A percentile compares a stretch with the other conserved stretches of the same genome.
Evolutionary conservation across 1,140 invertebrate genomes (phyloP).

Genomic region (Drosophila persimilis): DNA sequence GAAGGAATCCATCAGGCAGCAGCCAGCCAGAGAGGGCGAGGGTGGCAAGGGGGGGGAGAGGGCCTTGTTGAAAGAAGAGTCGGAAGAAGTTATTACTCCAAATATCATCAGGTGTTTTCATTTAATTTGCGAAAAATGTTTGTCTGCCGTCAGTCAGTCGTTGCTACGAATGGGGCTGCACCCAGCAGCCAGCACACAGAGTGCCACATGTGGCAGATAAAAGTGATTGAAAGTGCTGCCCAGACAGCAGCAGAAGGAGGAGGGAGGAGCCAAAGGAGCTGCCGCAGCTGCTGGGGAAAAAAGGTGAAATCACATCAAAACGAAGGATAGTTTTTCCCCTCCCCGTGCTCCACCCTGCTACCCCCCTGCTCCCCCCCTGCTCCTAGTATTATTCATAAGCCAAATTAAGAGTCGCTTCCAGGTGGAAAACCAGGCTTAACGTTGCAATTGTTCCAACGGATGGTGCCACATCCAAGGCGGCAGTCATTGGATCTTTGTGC

Average conservation of each 20-base stretch:
- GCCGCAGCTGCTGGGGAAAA: too few species aligned
- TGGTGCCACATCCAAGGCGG: neutral
- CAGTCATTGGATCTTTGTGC: neutral
- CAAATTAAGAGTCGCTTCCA: neutral
- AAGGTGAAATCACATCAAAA: too few species aligned
- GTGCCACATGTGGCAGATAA: conserved; percentile 7
- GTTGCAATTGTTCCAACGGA: conserved; percentile 21
- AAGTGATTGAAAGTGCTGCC: conserved; percentile 38
- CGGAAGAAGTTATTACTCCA: conserved; percentile 33
- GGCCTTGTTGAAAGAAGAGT: neutral
- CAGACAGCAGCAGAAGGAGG: neutral
- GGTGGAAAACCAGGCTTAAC: conserved; percentile 5
- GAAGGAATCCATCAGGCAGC: too few species aligned
- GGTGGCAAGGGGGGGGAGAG: too few species aligned
- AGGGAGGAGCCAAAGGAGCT: neutral
- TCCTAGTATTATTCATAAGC: neutral
- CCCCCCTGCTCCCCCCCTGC: too few species aligned
- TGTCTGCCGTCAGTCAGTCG: conserved; percentile 39
- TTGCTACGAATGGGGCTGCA: conserved; percentile 29
- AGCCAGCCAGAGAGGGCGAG: too few species aligned
- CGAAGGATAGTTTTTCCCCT: too few species aligned
- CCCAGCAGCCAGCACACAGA: neutral
- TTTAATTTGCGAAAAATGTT: conserved; percentile 82
- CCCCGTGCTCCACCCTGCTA: too few species aligned
- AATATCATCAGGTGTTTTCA: conserved; percentile 81